phyloP scores from a whole-genome alignment of 2,797 vertebrate genomes.

The Alouatta caraya region DNA sequence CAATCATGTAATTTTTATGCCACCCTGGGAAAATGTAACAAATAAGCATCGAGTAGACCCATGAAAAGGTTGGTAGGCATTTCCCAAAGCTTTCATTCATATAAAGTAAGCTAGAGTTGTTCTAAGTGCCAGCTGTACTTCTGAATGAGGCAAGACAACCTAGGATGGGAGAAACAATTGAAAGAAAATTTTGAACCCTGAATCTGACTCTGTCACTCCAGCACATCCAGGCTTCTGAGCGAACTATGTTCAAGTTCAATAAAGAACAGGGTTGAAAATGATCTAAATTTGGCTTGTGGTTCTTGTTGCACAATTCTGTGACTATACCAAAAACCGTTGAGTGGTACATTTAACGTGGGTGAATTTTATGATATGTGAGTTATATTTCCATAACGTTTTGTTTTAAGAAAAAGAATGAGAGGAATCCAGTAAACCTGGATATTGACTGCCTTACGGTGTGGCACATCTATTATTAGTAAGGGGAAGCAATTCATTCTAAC shows the following conservation, averaged over 20 bases:
- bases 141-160: background rate
- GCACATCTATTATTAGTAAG: background rate
- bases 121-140: background rate
- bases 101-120: background rate
- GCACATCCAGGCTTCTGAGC: background rate
- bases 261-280: background rate
- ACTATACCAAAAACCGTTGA: background rate
- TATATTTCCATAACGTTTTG: background rate
- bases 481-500: background rate
- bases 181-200: background rate
- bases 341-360: background rate
- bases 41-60: background rate
- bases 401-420: background rate
- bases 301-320: background rate
- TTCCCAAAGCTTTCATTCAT: constrained; percentile 2
- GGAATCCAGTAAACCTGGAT: background rate
- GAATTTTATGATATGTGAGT: background rate
- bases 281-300: background rate
- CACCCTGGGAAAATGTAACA: background rate
- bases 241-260: background rate
- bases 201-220: background rate
- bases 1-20: background rate
- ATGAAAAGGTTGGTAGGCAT: background rate
- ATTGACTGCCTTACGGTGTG: background rate
- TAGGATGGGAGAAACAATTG: background rate